These are phyloP conservation scores for Ophioninae sp. DNA, from an alignment of 2,888 invertebrate genomes.

Conservation along the genomic window DNA sequence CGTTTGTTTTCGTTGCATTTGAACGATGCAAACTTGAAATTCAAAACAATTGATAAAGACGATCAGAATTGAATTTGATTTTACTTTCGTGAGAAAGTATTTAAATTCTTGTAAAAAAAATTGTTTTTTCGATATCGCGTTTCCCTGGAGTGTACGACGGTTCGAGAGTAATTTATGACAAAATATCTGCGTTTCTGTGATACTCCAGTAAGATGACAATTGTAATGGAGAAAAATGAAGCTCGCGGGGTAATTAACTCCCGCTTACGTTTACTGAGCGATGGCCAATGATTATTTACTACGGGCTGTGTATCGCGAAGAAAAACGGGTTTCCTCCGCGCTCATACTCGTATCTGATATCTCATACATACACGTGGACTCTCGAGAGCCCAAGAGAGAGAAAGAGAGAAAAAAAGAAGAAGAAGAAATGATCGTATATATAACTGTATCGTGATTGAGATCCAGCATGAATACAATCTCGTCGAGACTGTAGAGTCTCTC, in stretches of 20 bases:
- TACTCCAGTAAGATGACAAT: background rate
- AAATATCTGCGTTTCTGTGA: background rate
- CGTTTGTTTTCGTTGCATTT: no score
- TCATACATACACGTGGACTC: background rate
- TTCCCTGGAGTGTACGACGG: no score
- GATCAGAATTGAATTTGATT: background rate
- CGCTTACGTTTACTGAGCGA: background rate
- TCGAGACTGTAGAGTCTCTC: conserved; percentile 22
- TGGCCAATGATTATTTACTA: conserved; percentile 2
- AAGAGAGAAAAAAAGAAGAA: background rate
- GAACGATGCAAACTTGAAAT: no score
- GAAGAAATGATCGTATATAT: background rate
- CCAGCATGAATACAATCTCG: conserved; percentile 47
- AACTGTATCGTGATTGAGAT: conserved; percentile 42
- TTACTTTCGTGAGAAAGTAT: background rate
- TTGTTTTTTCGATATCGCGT: no score
- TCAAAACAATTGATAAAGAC: background rate
- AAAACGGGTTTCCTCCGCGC: conserved; percentile 23
- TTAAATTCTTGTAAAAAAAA: no score
- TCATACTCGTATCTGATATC: background rate
- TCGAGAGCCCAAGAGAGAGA: background rate
- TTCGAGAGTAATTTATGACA: background rate
- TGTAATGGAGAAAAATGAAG: background rate
- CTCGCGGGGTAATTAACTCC: conserved; percentile 15
- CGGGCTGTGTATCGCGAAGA: conserved; percentile 3